Evolutionary conservation across 1,140 invertebrate species (phyloP), one percentile per base, ranked within the genome.

Genomic region (Rhizoglyphus robini): DNA sequence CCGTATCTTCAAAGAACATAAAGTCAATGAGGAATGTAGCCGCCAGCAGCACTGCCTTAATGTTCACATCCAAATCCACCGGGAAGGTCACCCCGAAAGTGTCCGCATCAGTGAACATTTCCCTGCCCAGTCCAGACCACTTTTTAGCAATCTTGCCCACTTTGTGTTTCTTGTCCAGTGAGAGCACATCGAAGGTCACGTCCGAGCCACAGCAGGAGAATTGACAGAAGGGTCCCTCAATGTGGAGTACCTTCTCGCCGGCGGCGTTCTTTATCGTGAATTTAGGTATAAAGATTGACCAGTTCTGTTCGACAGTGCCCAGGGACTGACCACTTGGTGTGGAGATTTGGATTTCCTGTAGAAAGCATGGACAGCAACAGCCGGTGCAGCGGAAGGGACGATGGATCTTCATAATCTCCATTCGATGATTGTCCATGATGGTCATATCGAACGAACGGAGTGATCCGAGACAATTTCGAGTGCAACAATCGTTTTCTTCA

Each of bases 221-320:
- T 0, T 86, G 86, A 75, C 86, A 90, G 46, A 88, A 75, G 0
- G 91, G 90, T 4, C 90, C 90, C 74, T 88, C 84, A 69, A 96
- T 87, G 66, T 79, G 80, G 5, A 95, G 76, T 1, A 93, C 83
- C 0, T 82, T 83, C 57, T 90, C 83, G 27, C 86, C 88, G 8
- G 80, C 73, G 2, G 83, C 81, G 75, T 94, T 84, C 69, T 87
- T 83, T 49, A 96, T 81, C n/a, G 79, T 78, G 73, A 88, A 94
- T 36, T 81, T 81, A 1, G 90, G 88, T 46, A 80, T 81, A 71
- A 83, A 85, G 41, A 90, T 77, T 61, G 83, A 87, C 88, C 88
- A 94, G 65, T 89, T 83, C 79, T 96, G 88, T 66, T 85, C 81
- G 5, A 95, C 81, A 4, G 80, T 83, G 25, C 90, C 90, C 48